Evolutionary conservation across 1,140 invertebrate genomes (phyloP).

Genomic region (Acromyrmex echinatior): DNA sequence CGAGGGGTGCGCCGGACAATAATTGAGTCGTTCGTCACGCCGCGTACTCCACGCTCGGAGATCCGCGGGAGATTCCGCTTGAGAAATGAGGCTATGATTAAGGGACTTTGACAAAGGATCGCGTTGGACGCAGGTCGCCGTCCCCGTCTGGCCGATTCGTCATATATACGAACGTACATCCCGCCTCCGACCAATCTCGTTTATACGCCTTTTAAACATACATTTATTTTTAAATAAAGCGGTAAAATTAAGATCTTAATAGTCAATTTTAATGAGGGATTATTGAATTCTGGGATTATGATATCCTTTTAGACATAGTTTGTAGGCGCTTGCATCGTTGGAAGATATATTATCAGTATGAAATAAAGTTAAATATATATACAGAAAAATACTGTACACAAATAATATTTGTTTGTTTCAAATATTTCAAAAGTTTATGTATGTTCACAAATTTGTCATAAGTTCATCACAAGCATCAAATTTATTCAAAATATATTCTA

Average conservation of each 20-base stretch:
- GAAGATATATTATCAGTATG: not conserved
- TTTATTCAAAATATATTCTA: no score
- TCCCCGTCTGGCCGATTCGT: not conserved
- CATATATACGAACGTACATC: not conserved
- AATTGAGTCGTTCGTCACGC: constrained; percentile 62
- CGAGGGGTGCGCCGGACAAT: constrained; percentile 37
- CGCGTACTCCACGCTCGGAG: constrained; percentile 45
- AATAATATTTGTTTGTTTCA: no score
- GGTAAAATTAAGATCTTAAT: not conserved
- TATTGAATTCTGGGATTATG: no score
- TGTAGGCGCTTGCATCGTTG: not conserved
- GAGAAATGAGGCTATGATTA: constrained; percentile 58
- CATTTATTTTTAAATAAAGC: not conserved
- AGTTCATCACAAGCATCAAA: no score
- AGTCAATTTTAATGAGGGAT: not conserved
- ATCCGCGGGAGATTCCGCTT: constrained; percentile 56
- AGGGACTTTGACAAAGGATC: constrained; percentile 57
- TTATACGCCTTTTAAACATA: not conserved
- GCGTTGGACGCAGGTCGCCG: constrained; percentile 20
- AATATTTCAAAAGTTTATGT: no score
- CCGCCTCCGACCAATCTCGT: not conserved
- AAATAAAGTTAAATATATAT: not conserved
- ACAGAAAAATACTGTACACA: not conserved
- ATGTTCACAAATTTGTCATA: no score
- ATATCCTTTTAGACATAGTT: not conserved